Evolutionary conservation across 2,888 invertebrate genomes (phyloP).

Genomic region (Drosophila pullipes): DNA sequence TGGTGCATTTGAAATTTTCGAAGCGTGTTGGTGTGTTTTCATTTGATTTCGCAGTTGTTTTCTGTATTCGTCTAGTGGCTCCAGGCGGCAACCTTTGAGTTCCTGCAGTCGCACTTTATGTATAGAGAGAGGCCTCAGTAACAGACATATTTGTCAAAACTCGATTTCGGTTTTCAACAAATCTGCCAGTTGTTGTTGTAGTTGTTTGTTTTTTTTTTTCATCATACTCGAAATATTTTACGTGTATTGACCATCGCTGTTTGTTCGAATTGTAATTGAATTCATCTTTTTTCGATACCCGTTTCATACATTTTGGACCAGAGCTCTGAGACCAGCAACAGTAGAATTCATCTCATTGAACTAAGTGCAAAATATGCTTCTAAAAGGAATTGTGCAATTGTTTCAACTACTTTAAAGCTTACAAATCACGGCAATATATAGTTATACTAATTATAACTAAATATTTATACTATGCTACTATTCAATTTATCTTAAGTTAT

Average conservation of each 20-base stretch:
- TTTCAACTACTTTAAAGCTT: constrained; percentile 55
- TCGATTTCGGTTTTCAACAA: constrained; percentile 38
- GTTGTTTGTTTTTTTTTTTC: constrained; percentile 9
- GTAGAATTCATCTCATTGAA: constrained; percentile 49
- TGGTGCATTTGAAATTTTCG: constrained; percentile 24
- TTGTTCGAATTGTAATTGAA: constrained; percentile 33
- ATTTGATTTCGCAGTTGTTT: constrained; percentile 23
- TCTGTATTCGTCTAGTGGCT: constrained; percentile 64
- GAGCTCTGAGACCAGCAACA: constrained; percentile 50
- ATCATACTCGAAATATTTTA: constrained; percentile 75
- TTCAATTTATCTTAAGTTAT: constrained; percentile 1
- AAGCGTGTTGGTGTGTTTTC: constrained; percentile 63
- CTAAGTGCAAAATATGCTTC: constrained; percentile 24
- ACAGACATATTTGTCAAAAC: constrained; percentile 65
- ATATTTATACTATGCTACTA: constrained; percentile 1
- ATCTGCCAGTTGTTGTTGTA: constrained; percentile 48
- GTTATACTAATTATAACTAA: constrained; percentile 26
- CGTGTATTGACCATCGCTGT: constrained; percentile 81
- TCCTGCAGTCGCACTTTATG: constrained; percentile 63
- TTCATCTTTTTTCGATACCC: constrained; percentile 74
- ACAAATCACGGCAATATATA: constrained; percentile 54
- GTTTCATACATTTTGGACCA: constrained; percentile 19
- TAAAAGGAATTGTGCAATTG: constrained; percentile 25
- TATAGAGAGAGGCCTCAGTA: constrained; percentile 72
- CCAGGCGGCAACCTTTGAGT: constrained; percentile 66